Percentiles rank a stretch among this genome's conserved stretches.
Conservation (phyloP, 2,113 vertebrate species). For the Pavo muticus region DNA sequence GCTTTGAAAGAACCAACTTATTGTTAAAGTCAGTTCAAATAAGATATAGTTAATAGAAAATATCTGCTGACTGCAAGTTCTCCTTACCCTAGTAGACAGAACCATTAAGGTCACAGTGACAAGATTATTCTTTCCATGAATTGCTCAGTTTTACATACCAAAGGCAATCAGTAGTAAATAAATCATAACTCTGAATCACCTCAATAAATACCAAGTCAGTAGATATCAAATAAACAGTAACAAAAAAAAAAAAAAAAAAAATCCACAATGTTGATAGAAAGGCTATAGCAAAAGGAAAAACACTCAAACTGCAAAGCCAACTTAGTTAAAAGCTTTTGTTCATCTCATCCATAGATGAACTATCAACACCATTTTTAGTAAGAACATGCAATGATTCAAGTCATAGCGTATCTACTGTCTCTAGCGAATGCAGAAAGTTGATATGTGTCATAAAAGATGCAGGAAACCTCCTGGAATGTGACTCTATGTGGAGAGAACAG, state of each 20-base stretch:
- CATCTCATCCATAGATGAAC: background rate
- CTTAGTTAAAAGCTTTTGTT: background rate
- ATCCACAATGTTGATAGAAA: background rate
- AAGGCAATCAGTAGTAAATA: background rate
- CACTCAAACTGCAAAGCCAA: background rate
- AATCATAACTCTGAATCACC: constrained; percentile 3
- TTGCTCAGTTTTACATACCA: background rate
- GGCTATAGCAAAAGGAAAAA: background rate
- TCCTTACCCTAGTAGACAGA: background rate
- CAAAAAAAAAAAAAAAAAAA: too few species aligned
- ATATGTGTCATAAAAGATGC: background rate
- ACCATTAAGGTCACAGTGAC: background rate
- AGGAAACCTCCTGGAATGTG: background rate
- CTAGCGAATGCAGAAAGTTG: background rate
- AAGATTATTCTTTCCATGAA: constrained; percentile 25
- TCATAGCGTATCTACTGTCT: background rate
- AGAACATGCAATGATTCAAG: background rate
- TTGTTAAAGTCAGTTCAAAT: background rate
- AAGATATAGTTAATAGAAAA: background rate
- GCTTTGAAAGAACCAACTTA: background rate
- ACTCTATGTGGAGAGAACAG: background rate
- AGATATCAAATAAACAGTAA: background rate
- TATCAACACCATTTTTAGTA: background rate
- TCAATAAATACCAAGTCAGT: background rate
- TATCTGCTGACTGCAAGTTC: background rate